These are phyloP conservation scores for Carcharodon carcharias DNA, from an alignment of 2,797 vertebrate genomes.

Conservation along the genomic window DNA sequence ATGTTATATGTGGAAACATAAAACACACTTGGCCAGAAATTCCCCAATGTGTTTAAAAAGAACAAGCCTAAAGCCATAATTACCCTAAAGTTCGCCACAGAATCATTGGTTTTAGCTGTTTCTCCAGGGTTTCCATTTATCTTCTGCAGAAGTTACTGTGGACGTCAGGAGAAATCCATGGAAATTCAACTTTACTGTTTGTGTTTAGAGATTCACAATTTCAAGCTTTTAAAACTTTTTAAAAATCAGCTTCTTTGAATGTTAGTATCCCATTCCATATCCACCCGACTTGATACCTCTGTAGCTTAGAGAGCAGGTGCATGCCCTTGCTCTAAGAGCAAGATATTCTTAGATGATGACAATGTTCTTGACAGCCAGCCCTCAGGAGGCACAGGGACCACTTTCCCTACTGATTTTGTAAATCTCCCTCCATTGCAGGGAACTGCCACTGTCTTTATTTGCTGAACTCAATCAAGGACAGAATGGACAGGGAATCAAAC, in stretches of 20 bases:
- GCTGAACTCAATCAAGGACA: neutral
- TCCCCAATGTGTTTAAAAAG: neutral
- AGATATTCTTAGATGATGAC: neutral
- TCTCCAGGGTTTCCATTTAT: neutral
- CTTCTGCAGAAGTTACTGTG: neutral
- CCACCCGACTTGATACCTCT: neutral
- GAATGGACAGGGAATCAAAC: neutral
- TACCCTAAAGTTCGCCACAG: neutral
- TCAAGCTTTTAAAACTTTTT: neutral
- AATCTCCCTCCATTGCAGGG: neutral
- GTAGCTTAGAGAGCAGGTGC: neutral
- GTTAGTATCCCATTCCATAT: neutral
- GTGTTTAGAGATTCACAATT: neutral
- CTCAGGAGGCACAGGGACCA: neutral
- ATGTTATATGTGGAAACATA: neutral
- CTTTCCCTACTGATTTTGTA: neutral
- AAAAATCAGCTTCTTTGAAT: neutral
- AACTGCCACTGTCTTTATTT: neutral
- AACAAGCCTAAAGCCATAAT: neutral
- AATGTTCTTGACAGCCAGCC: neutral
- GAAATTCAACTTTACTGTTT: neutral
- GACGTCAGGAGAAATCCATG: neutral
- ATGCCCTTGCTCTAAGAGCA: neutral
- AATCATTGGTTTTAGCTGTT: neutral
- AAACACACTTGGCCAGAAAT: neutral